Base-by-base conservation (phyloP, 2,113 vertebrate genomes). In the Dendropsophus ebraccatus region DNA sequence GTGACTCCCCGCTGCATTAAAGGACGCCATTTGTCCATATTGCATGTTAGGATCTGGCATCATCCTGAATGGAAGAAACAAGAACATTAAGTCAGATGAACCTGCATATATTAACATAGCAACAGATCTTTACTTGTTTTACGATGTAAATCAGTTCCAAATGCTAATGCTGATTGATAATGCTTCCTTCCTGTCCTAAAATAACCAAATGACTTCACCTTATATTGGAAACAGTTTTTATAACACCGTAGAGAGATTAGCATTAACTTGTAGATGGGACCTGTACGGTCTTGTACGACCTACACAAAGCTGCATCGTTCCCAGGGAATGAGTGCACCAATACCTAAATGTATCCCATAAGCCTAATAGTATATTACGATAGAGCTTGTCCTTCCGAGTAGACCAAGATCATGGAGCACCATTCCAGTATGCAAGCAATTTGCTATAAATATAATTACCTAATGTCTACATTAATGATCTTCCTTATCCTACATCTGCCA, bases 11-110 rank as follows among this genome's bases (percentile, higher is more conserved):
- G 92, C 90, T 62, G 95, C 89, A 45, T 93, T 91, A 90, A 96
- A 89, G 0, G 91, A 86, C 56, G 90, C 87, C 56, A 94, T 90
- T 0, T 93, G 88, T 32, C 87, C 89, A 69, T 95, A 95, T 88
- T 93, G 91, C 4, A 94, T 87, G n/a, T 89, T 8, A 47, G 93
- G 92, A 0, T 90, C 89, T 77, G 94, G 95, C 92, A 95, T 91
- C 89, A 94, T 93, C 93, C 97, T 98, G 92, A 25, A 28, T 87
- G 2, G 86, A 83, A 88, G 72, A 87, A 49, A 84, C 67, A 89
- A 84, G 90, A 84, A n/a, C 7, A 21, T 23, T 69, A 30, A 49
- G 67, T 70, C 32, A 37, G 5, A 41, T 23, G 1, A 11, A 41
- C 17, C 67, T 70, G 67, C 8, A 70, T 41, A 41, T 23, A 70